phyloP scores from a whole-genome alignment of 2,797 vertebrate species.

The Cyprinella venusta region DNA sequence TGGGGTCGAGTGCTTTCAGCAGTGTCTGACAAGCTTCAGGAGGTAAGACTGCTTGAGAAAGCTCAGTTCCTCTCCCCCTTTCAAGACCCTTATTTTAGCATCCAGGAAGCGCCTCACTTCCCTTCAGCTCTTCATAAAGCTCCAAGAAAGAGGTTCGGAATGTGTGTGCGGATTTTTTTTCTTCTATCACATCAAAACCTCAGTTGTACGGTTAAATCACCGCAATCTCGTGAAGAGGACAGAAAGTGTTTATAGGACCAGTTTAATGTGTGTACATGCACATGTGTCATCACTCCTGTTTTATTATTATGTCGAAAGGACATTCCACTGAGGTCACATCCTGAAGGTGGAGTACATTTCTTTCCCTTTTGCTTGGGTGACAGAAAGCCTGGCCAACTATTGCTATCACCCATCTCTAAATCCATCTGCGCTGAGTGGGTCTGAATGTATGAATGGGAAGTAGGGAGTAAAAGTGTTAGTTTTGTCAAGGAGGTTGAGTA shows the following conservation, averaged over 20 bases:
- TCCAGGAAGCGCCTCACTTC: slow-evolving; percentile 73
- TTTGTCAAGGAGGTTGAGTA: slow-evolving; percentile 36
- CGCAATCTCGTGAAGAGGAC: neutral
- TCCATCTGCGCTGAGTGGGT: slow-evolving; percentile 55
- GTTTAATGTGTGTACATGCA: slow-evolving; percentile 10
- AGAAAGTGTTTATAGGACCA: neutral
- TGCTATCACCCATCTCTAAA: slow-evolving; percentile 66
- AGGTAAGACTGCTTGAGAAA: slow-evolving; percentile 73
- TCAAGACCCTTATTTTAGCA: slow-evolving; percentile 68
- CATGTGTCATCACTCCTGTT: slow-evolving; percentile 58
- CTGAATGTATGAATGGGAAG: slow-evolving; percentile 38
- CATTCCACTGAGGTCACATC: slow-evolving; percentile 78
- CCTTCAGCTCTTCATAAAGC: slow-evolving; percentile 48
- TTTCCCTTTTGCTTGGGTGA: slow-evolving; percentile 68
- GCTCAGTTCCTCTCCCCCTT: slow-evolving; percentile 22
- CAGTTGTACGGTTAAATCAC: neutral
- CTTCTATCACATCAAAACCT: neutral
- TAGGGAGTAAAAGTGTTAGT: slow-evolving; percentile 42
- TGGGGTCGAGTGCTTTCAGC: slow-evolving; percentile 85
- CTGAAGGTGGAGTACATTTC: slow-evolving; percentile 72
- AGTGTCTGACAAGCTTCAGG: slow-evolving; percentile 80
- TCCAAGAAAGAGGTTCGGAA: slow-evolving; percentile 1
- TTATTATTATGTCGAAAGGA: slow-evolving; percentile 51
- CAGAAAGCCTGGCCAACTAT: slow-evolving; percentile 71
- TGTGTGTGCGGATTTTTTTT: slow-evolving; percentile 8